These are phyloP conservation scores for Apogon talboti DNA, from an alignment of 2,797 vertebrate species.

Conservation along the genomic window DNA sequence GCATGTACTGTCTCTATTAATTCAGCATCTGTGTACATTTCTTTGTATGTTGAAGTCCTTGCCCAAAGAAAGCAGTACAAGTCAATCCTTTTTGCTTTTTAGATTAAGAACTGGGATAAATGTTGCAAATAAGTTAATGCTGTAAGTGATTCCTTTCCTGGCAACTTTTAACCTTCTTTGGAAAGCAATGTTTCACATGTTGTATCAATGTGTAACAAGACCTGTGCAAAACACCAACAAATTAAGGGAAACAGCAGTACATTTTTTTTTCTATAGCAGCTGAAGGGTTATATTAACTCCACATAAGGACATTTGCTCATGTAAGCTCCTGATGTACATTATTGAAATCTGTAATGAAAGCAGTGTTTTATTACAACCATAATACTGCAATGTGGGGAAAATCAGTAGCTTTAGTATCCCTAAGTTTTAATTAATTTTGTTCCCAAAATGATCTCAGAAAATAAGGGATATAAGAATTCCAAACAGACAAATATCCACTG, in stretches of 20 bases:
- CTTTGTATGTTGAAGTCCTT: background rate
- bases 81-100: background rate
- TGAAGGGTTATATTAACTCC: too few relatives aligned
- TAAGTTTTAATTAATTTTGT: too few relatives aligned
- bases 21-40: too few relatives aligned
- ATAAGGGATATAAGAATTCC: too few relatives aligned
- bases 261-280: too few relatives aligned
- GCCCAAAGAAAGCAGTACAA: background rate
- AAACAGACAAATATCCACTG: background rate
- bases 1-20: too few relatives aligned
- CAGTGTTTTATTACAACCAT: too few relatives aligned
- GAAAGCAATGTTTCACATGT: background rate
- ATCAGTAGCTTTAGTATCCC: too few relatives aligned
- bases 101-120: background rate
- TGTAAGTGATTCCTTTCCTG: background rate
- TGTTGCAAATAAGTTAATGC: too few relatives aligned
- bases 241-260: too few relatives aligned
- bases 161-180: background rate
- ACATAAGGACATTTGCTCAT: background rate
- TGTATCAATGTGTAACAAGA: constrained; percentile 3
- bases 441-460: too few relatives aligned
- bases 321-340: background rate
- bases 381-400: too few relatives aligned
- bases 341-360: background rate
- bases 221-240: background rate